These are phyloP conservation scores for Squalus acanthias DNA, from an alignment of 2,797 vertebrate species.

Conservation along the genomic window DNA sequence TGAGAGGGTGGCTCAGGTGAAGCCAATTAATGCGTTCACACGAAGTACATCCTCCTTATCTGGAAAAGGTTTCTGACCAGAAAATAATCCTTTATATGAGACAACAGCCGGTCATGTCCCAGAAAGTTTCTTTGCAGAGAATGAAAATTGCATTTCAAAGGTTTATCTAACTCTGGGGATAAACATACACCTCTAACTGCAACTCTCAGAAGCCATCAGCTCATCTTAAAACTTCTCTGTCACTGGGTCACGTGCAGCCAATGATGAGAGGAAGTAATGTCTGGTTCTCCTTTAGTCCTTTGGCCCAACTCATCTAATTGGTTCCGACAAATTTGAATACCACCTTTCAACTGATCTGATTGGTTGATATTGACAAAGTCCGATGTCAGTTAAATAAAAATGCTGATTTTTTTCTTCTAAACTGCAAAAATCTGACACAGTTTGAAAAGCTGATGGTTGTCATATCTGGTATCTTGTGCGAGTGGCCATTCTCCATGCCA, in stretches of 20 bases:
- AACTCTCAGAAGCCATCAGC: not conserved
- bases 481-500: not conserved
- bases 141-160: not conserved
- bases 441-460: not conserved
- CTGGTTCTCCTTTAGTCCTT: not conserved
- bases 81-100: not conserved
- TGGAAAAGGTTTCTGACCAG: not conserved
- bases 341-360: not conserved
- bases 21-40: not conserved
- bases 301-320: not conserved
- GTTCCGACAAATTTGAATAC: not conserved
- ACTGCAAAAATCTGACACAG: not conserved
- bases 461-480: not conserved
- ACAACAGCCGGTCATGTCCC: not conserved
- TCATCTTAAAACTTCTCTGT: too few species aligned
- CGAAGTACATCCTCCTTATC: not conserved
- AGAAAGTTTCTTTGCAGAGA: not conserved
- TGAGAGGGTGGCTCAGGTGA: not conserved
- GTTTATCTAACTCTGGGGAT: not conserved
- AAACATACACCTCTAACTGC: not conserved
- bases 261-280: not conserved
- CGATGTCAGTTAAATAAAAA: not conserved
- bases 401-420: not conserved
- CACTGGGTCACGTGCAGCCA: not conserved
- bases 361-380: not conserved